Evolutionary conservation across 2,113 vertebrate genomes (phyloP).

Genomic region (Oryzias melastigma): DNA sequence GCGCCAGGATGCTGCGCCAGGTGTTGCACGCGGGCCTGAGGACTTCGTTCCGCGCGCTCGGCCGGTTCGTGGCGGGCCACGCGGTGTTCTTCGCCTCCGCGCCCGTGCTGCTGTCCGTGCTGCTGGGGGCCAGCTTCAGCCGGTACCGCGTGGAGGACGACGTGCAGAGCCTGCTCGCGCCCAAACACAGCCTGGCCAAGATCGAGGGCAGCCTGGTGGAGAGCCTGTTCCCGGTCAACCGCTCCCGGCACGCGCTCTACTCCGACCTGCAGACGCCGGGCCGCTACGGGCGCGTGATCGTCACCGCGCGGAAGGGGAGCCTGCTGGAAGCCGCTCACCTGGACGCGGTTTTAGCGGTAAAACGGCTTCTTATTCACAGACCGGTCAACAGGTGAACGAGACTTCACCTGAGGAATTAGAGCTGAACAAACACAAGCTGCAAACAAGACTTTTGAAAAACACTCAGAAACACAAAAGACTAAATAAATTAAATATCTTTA

Average conservation of each 20-base stretch:
- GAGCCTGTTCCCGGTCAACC: slow-evolving; percentile 94
- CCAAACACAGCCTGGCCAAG: slow-evolving; percentile 96
- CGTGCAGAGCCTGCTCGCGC: slow-evolving; percentile 92
- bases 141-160: slow-evolving; percentile 93
- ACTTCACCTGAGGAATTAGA: no score
- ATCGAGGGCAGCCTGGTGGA: slow-evolving; percentile 97
- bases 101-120: slow-evolving; percentile 92
- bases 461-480: no score
- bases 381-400: no score
- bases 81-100: slow-evolving; percentile 96
- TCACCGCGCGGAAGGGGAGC: slow-evolving; percentile 89
- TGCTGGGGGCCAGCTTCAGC: slow-evolving; percentile 96
- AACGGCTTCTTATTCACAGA: no score
- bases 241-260: slow-evolving; percentile 95
- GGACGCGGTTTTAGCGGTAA: slow-evolving; percentile 88
- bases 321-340: slow-evolving; percentile 91
- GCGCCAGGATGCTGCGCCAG: slow-evolving; percentile 91
- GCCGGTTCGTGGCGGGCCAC: slow-evolving; percentile 93
- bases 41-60: slow-evolving; percentile 89
- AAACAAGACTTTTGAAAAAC: no score
- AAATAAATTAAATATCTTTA: no score
- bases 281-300: slow-evolving; percentile 91
- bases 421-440: no score
- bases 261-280: slow-evolving; percentile 95
- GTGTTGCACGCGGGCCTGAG: slow-evolving; percentile 92